phyloP scores from a whole-genome alignment of 2,113 vertebrate species.

The Oreochromis niloticus region DNA sequence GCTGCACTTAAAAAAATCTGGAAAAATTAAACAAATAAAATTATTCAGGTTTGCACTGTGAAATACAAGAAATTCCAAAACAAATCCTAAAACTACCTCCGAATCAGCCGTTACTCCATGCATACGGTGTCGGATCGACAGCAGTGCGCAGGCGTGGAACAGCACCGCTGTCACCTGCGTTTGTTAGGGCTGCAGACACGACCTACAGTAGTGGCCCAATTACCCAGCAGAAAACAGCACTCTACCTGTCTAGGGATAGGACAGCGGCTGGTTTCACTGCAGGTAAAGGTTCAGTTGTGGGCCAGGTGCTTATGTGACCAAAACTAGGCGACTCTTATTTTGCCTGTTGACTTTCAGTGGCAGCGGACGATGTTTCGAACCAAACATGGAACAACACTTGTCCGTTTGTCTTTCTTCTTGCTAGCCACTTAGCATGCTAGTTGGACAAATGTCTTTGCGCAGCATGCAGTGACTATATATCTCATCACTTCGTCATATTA shows the following conservation, averaged over 20 bases:
- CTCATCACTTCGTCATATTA: background rate
- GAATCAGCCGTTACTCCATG: background rate
- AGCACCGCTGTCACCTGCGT: conserved; percentile 13
- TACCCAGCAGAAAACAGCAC: background rate
- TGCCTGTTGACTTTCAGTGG: background rate
- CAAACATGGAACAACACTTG: background rate
- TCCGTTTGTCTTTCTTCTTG: background rate
- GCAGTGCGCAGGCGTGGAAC: conserved; percentile 21
- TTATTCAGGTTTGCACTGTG: too few relatives aligned
- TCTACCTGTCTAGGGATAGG: background rate
- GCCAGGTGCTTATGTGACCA: background rate
- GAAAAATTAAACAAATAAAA: rapidly evolving
- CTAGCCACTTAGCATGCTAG: conserved; percentile 29
- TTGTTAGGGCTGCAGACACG: conserved; percentile 10
- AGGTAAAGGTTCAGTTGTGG: conserved; percentile 31
- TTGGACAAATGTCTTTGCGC: background rate
- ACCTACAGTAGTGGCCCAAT: conserved; percentile 31
- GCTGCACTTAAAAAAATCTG: rapidly evolving
- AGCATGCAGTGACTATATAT: background rate
- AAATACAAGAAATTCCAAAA: background rate
- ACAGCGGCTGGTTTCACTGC: background rate
- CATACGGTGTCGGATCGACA: background rate
- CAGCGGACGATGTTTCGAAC: background rate
- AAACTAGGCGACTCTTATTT: background rate
- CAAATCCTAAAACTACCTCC: background rate